phyloP scores from a whole-genome alignment of 2,113 vertebrate genomes.

The Rhizomys pruinosus region DNA sequence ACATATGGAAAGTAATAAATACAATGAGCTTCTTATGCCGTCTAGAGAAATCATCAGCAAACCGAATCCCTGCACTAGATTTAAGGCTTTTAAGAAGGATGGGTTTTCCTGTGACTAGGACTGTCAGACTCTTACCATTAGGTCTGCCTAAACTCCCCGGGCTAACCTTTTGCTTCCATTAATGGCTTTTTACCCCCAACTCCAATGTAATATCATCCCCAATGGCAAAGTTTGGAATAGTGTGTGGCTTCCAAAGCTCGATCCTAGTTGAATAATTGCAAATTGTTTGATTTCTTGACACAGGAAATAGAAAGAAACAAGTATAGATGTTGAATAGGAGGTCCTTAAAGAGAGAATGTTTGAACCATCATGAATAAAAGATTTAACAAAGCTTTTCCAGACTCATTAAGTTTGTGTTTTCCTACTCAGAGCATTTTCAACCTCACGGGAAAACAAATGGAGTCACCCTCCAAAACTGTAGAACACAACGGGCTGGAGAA shows the following conservation, averaged over 20 bases:
- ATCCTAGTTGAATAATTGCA: not conserved
- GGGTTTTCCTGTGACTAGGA: too few species aligned
- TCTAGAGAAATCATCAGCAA: too few species aligned
- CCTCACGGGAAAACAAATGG: not conserved
- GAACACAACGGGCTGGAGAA: too few species aligned
- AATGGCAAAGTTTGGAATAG: not conserved
- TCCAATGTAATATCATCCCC: not conserved
- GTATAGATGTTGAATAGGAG: not conserved
- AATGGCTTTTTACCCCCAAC: too few species aligned
- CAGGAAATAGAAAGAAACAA: not conserved
- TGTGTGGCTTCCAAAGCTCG: not conserved
- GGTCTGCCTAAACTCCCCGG: too few species aligned
- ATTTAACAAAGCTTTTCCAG: not conserved
- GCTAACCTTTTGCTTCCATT: too few species aligned
- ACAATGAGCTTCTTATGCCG: too few species aligned
- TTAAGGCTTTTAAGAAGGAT: too few species aligned
- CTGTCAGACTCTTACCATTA: too few species aligned
- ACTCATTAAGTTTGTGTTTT: rapidly evolving
- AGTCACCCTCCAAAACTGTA: not conserved
- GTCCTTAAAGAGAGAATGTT: not conserved
- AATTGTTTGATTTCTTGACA: not conserved
- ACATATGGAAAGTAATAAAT: too few species aligned
- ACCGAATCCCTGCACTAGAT: too few species aligned
- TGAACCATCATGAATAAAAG: not conserved
- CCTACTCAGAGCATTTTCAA: not conserved